Evolutionary conservation across 2,888 invertebrate species (phyloP).

Genomic region (Drosophila austrosaltans): DNA sequence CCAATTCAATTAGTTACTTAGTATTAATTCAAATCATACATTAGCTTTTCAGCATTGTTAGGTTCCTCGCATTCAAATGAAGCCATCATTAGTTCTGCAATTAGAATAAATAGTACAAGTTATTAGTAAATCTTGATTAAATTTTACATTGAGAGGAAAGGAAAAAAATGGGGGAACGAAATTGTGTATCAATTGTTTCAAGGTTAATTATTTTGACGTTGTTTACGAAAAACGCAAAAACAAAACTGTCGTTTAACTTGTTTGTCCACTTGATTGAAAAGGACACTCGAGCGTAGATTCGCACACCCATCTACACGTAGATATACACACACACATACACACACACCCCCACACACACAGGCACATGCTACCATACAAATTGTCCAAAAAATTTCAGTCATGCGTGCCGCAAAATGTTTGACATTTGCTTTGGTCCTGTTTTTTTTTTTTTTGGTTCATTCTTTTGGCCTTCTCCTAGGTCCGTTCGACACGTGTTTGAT

Average conservation of each 20-base stretch:
- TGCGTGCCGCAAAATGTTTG: slow-evolving; percentile 59
- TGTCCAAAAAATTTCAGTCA: slow-evolving; percentile 51
- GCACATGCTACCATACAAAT: slow-evolving; percentile 35
- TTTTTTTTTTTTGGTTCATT: slow-evolving; percentile 8
- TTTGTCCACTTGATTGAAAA: slow-evolving; percentile 70
- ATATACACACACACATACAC: slow-evolving; percentile 28
- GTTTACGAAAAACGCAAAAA: slow-evolving; percentile 48
- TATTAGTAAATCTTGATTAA: slow-evolving; percentile 14
- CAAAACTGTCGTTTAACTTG: slow-evolving; percentile 58
- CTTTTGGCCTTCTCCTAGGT: not conserved
- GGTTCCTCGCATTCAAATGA: slow-evolving; percentile 83
- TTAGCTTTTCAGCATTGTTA: slow-evolving; percentile 81
- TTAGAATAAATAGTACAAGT: slow-evolving; percentile 29
- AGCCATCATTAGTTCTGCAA: slow-evolving; percentile 82
- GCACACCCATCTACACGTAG: slow-evolving; percentile 16
- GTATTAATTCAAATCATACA: slow-evolving; percentile 80
- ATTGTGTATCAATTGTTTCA: slow-evolving; percentile 10
- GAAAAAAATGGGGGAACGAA: slow-evolving; percentile 5
- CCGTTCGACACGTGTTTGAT: slow-evolving; percentile 48
- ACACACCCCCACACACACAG: slow-evolving; percentile 13
- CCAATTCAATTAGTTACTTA: slow-evolving; percentile 8
- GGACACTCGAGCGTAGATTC: slow-evolving; percentile 62
- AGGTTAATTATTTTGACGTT: slow-evolving; percentile 31
- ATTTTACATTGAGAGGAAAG: slow-evolving; percentile 4
- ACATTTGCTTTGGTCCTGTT: slow-evolving; percentile 31